These are phyloP conservation scores for Setophaga petechia DNA, from an alignment of 2,113 vertebrate genomes.

Conservation along the genomic window DNA sequence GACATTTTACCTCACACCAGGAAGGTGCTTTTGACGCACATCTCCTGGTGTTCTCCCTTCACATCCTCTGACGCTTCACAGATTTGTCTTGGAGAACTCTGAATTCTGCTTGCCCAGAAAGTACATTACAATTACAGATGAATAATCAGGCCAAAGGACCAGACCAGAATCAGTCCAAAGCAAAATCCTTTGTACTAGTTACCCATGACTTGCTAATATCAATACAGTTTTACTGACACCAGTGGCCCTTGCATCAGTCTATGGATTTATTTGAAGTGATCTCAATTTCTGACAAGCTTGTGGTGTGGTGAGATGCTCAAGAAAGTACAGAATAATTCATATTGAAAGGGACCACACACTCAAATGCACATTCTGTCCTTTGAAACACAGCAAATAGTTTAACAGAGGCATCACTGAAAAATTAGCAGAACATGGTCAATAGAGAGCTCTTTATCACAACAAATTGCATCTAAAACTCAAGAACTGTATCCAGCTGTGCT, in stretches of 20 bases:
- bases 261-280: accelerated
- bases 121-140: background rate
- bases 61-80: background rate
- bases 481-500: background rate
- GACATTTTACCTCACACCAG: background rate
- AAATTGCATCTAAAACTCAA: background rate
- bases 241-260: background rate
- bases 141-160: background rate
- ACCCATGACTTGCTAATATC: background rate
- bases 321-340: background rate
- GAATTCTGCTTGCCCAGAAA: background rate
- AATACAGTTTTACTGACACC: background rate
- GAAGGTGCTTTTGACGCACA: background rate
- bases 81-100: background rate
- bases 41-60: background rate
- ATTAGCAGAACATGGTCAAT: background rate
- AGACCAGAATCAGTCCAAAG: background rate
- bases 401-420: background rate
- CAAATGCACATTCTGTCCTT: background rate
- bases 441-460: background rate
- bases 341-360: background rate
- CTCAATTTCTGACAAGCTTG: background rate
- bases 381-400: background rate
- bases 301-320: background rate
- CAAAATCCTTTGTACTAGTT: background rate